These are phyloP conservation scores for Uromys caudimaculatus DNA, from an alignment of 2,797 vertebrate genomes.

Conservation along the genomic window DNA sequence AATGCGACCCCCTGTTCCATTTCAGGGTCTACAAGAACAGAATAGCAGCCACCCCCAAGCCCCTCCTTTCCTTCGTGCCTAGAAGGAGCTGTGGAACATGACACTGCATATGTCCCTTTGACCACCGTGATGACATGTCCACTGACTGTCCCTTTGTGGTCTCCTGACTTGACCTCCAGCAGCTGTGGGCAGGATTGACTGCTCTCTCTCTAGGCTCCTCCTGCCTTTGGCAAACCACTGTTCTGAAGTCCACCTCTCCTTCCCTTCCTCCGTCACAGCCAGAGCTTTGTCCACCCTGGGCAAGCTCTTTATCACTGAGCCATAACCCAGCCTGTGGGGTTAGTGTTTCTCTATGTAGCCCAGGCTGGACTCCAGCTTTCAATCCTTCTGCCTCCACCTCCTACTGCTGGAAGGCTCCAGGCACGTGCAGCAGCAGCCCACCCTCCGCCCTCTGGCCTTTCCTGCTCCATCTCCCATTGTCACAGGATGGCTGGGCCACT, in stretches of 20 bases:
- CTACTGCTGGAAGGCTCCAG: background rate
- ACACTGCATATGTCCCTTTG: background rate
- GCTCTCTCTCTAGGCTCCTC: background rate
- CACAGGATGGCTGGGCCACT: background rate
- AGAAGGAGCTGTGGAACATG: background rate
- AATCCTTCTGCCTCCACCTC: background rate
- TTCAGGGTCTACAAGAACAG: background rate
- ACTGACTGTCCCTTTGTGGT: background rate
- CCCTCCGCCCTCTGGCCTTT: background rate
- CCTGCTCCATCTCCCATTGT: background rate
- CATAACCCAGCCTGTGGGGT: background rate
- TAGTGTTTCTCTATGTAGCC: background rate
- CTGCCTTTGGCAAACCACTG: background rate
- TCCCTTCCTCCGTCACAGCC: background rate
- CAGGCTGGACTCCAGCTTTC: background rate
- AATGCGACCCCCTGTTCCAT: background rate
- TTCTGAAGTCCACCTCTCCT: background rate
- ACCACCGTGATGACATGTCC: background rate
- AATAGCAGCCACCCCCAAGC: accelerated
- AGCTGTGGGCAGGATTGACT: background rate
- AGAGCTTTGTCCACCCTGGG: background rate
- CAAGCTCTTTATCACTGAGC: background rate
- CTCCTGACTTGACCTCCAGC: background rate
- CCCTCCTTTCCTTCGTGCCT: background rate
- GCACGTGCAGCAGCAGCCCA: background rate